Base-by-base conservation (phyloP, 2,888 invertebrate species). In the Rugalucina vietnamica region DNA sequence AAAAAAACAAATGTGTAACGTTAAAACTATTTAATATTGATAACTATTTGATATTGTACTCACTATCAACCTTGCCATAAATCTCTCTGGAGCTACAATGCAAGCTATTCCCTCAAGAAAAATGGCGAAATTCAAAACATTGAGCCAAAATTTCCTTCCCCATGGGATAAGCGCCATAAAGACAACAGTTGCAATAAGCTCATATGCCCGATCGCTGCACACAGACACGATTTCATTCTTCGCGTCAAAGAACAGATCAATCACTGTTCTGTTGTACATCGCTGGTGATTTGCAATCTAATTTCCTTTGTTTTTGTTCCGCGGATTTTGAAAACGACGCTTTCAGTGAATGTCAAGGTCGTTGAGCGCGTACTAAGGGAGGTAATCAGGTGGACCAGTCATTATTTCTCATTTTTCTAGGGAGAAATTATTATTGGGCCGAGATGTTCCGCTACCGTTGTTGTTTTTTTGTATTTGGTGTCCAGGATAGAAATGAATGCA, bases 221-320 rank as follows among this genome's bases (percentile, higher is more conserved):
- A 79, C 21, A 21, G 60, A 50, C 0, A 79, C 21, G 1, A 81
- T 32, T 2, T 76, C 79, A 29, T 72, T 75, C 21, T 76, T 81
- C 2, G 76, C 37, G 29, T 84, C 79, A 8, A 50, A 1, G 21
- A 84, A 34, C 86, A 79, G 75, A n/a, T 81, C 82, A 4, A 57
- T 3, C 0, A 79, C 29, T 5, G 86, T 84, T 82, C 79, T 79
- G 80, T 86, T 86, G 69, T 86, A 81, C 86, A 86, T 86, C 71
- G 34, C 83, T 34, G 4, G 0, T n/a, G 8, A 10, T 36, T 37
- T 36, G 18, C 1, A 10, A 8, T 34, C 14, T 14, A 34, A 14
- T 1, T 10, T n/a, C n/a, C 54, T 74, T 77, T 82, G 77, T 77
- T 82, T 82, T 77, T 43, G 54, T 79, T 79, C 74, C 34, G 8